These are phyloP conservation scores for Muscicapa adusta DNA, from an alignment of 2,113 vertebrate species.

Conservation along the genomic window DNA sequence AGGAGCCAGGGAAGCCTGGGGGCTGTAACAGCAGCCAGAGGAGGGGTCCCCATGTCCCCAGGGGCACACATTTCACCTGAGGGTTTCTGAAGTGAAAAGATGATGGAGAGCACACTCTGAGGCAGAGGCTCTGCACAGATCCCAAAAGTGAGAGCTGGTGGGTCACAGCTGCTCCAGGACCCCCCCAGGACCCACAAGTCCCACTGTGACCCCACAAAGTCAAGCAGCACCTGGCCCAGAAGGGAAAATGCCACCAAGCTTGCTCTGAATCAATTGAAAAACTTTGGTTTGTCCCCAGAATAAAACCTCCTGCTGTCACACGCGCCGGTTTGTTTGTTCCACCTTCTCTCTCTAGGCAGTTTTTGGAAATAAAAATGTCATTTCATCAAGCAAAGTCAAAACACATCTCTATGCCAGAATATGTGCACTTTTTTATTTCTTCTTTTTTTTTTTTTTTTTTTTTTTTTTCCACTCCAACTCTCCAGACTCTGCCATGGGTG, in stretches of 20 bases:
- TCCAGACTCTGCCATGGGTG: not conserved
- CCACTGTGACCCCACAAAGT: not conserved
- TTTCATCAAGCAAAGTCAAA: conserved; percentile 45
- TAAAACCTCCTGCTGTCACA: conserved; percentile 39
- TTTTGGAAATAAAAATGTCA: conserved; percentile 51
- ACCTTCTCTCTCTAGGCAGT: conserved; percentile 33
- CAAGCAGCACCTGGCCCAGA: not conserved
- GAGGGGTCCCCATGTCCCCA: not conserved
- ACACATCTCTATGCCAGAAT: conserved; percentile 14
- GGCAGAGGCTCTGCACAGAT: not conserved
- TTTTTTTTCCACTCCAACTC: not conserved
- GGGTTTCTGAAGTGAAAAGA: not conserved
- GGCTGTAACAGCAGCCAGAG: not conserved
- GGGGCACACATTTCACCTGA: too few relatives aligned
- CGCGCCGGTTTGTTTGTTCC: conserved; percentile 16
- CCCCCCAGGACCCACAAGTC: not conserved
- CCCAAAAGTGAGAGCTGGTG: rapidly evolving
- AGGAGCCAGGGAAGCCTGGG: not conserved
- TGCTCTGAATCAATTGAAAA: not conserved
- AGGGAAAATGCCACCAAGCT: not conserved
- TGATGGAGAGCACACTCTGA: not conserved
- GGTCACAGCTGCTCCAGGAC: not conserved
- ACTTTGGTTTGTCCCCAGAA: conserved; percentile 23
- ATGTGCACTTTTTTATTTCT: not conserved
- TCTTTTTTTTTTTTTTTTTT: not conserved